Percentiles rank a stretch among this genome's conserved stretches.
phyloP scores from a whole-genome alignment of 2,797 vertebrate genomes.

The Rhinella marina region DNA sequence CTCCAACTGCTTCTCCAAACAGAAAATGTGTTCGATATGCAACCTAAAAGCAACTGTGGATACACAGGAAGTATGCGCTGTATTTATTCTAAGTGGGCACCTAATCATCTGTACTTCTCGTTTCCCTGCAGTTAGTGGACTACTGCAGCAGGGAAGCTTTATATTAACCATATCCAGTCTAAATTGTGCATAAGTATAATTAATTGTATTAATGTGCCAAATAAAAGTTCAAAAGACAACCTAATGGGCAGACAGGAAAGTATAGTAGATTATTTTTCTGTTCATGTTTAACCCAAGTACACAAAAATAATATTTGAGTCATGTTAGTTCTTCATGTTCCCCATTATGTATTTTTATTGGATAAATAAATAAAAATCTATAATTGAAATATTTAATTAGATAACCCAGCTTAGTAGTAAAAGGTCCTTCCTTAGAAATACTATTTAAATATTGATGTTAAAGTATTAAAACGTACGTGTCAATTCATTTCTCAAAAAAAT shows the following conservation, averaged over 20 bases:
- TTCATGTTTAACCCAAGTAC: neutral
- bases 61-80: neutral
- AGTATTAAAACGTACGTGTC: no score
- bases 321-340: neutral
- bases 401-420: no score
- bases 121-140: neutral
- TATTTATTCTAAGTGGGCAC: constrained; percentile 20
- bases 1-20: constrained; percentile 1
- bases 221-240: neutral
- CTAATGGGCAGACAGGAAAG: neutral
- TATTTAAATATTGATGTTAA: no score
- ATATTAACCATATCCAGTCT: constrained; percentile 3
- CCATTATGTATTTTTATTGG: neutral
- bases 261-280: neutral
- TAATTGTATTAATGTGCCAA: constrained; percentile 8
- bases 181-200: constrained; percentile 9
- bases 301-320: neutral
- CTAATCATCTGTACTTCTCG: constrained; percentile 7
- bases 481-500: no score
- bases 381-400: no score
- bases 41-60: constrained; percentile 20
- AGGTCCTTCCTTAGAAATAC: no score
- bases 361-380: no score
- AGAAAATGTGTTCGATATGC: neutral
- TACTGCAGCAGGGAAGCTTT: constrained; percentile 2